Conservation (phyloP, 2,888 invertebrate genomes). For the Polyommatus icarus region DNA sequence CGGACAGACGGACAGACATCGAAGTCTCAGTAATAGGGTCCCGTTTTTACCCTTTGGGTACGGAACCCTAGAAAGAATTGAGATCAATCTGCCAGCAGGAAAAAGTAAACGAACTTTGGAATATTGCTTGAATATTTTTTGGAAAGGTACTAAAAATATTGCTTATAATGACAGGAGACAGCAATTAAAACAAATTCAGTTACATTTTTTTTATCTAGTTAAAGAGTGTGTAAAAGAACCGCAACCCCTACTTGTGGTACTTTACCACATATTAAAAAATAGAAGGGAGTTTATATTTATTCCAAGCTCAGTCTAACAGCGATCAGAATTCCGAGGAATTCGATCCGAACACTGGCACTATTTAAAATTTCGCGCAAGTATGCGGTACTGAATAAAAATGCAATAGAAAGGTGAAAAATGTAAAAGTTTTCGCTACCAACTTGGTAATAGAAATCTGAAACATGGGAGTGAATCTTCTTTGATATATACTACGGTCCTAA, state of each 20-base stretch:
- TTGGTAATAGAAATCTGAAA: background rate
- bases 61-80: no score
- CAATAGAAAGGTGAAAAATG: conserved; percentile 18
- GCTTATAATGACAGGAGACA: no score
- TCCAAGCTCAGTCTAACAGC: background rate
- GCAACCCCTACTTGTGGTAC: no score
- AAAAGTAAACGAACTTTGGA: background rate
- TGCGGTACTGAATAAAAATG: conserved; percentile 14
- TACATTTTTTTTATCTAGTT: no score
- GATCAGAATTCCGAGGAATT: background rate
- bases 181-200: no score
- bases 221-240: no score
- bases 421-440: conserved; percentile 2
- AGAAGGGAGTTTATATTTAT: background rate
- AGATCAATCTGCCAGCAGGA: background rate
- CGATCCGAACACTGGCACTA: background rate
- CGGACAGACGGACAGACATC: no score
- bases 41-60: no score
- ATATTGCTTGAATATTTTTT: no score
- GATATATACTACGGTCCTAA: background rate
- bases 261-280: background rate
- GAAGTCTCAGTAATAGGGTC: no score
- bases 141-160: no score
- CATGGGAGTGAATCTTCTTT: background rate
- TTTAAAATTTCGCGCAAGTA: background rate